Conservation (phyloP, 2,113 vertebrate genomes). For the Hystrix brachyura region DNA sequence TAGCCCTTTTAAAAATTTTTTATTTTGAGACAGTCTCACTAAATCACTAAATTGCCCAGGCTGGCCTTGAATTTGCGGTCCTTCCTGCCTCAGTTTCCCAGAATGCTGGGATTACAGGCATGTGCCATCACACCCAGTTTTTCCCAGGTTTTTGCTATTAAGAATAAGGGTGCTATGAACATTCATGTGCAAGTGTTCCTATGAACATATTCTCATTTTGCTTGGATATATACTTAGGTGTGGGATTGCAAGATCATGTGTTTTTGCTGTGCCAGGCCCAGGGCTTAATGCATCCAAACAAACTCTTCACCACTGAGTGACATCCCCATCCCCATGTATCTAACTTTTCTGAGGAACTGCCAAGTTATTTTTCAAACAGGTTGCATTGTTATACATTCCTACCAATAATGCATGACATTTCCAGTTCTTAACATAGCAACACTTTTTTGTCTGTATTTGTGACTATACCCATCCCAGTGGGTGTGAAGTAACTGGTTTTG, state of each 20-base stretch:
- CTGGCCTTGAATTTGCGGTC: not conserved
- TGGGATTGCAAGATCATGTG: not conserved
- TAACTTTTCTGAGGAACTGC: slow-evolving; percentile 25
- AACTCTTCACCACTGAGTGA: not conserved
- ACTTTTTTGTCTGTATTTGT: not conserved
- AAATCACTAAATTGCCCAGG: not conserved
- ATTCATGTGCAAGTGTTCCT: not conserved
- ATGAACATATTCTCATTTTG: slow-evolving; percentile 4
- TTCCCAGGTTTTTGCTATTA: not conserved
- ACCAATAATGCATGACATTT: not conserved
- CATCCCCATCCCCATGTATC: not conserved
- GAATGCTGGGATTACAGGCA: not conserved
- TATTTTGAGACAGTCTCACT: not conserved
- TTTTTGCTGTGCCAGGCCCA: not conserved
- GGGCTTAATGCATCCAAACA: not conserved
- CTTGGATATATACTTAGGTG: not conserved
- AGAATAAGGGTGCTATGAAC: not conserved
- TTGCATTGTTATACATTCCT: not conserved
- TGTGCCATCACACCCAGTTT: not conserved
- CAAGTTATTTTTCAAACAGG: not conserved
- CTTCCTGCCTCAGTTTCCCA: not conserved
- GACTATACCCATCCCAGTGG: not conserved
- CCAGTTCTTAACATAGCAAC: not conserved
- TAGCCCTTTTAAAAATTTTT: not conserved
- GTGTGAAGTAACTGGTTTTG: not conserved